Percentiles rank a stretch among this genome's conserved stretches.
These are phyloP conservation scores for Genyomyrus donnyi DNA, from an alignment of 2,113 vertebrate species.

Conservation along the genomic window DNA sequence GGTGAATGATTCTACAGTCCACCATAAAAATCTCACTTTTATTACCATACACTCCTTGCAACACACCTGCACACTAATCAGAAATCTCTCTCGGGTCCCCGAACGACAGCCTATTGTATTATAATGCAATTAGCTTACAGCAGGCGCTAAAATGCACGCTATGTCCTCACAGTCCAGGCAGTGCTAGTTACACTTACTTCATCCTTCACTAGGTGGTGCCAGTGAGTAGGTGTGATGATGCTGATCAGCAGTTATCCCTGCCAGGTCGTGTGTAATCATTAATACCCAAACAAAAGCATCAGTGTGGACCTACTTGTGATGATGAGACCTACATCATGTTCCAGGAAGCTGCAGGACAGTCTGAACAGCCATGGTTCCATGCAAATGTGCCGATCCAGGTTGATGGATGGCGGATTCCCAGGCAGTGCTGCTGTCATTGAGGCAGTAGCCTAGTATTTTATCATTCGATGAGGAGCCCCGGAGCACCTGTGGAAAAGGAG, in stretches of 20 bases:
- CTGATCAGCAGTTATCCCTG: neutral
- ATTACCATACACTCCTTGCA: neutral
- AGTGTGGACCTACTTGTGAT: conserved; percentile 21
- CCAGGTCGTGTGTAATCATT: conserved; percentile 1
- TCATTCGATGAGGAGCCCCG: conserved; percentile 33
- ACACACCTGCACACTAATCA: neutral
- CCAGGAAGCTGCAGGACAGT: conserved; percentile 19
- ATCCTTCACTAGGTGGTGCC: conserved; percentile 48
- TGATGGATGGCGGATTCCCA: conserved; percentile 39
- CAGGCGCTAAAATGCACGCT: neutral
- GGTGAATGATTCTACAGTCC: neutral
- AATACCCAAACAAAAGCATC: conserved; percentile 32
- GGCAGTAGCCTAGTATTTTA: conserved; percentile 8
- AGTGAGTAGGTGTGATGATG: conserved; percentile 36
- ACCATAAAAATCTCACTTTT: neutral
- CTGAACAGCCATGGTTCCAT: conserved; percentile 28
- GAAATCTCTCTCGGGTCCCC: neutral
- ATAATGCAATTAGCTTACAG: neutral
- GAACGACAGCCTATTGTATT: neutral
- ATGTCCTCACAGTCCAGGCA: neutral
- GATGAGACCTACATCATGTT: conserved; percentile 38
- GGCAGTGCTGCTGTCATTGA: conserved; percentile 10
- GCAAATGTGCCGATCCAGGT: conserved; percentile 46
- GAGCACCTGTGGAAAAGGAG: conserved; percentile 28
- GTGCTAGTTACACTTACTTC: neutral